Evolutionary conservation across 2,888 invertebrate species (phyloP).

Genomic region (Sisyra nigra): DNA sequence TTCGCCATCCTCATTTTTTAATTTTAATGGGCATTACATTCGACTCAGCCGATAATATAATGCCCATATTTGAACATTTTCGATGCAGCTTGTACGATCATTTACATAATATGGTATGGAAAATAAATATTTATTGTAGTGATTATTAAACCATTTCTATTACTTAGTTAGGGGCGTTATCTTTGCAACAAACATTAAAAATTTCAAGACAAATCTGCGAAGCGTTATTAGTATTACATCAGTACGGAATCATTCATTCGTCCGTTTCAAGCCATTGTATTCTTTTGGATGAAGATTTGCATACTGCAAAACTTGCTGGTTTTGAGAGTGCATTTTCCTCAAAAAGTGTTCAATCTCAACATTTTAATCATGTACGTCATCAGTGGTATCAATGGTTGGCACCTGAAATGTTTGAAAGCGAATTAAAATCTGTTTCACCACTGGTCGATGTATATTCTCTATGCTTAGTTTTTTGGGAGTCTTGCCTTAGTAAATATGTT

Average conservation of each 20-base stretch:
- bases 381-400: constrained; percentile 4
- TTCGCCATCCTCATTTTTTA: constrained; percentile 2
- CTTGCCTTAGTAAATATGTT: constrained; percentile 2
- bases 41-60: background rate
- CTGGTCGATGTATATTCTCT: background rate
- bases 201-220: background rate
- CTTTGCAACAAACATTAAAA: background rate
- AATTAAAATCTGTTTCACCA: background rate
- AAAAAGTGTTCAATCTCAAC: background rate
- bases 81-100: background rate
- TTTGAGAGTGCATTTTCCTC: background rate
- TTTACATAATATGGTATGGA: constrained; percentile 3
- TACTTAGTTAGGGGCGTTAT: constrained; percentile 1
- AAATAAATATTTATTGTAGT: background rate
- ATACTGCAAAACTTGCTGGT: constrained; percentile 1
- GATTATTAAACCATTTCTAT: background rate
- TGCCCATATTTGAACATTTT: constrained; percentile 2
- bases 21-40: background rate
- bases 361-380: background rate
- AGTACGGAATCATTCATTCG: constrained; percentile 1
- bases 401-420: background rate
- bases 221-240: background rate
- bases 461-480: constrained; percentile 1
- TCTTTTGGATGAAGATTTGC: background rate
- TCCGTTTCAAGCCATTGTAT: constrained; percentile 3